Evolutionary conservation across 1,140 invertebrate species (phyloP), one percentile per base, ranked within the genome.

Genomic region (Drosophila oshimai): DNA sequence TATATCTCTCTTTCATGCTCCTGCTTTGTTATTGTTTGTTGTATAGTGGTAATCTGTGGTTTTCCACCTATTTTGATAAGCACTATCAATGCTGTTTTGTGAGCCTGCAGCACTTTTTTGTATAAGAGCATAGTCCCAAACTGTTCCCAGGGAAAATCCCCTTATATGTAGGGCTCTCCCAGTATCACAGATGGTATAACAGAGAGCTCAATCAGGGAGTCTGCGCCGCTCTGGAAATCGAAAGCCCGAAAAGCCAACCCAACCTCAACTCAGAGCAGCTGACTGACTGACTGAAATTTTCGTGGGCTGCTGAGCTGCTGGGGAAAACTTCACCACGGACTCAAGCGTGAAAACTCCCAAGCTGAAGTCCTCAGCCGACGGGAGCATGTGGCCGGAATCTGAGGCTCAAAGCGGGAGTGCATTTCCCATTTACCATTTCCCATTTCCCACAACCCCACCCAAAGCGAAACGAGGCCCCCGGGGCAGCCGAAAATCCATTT

Each of bases 191-290:
- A 15, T 4, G 7, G 10, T 18, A 18, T 46, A 33, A 18, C 44
- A 65, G 36, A 15, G 6, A 12, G 28, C 20, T 42, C 41, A 5
- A 18, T 12, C 18, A 29, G 29, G 28, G 58, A 60, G 46, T 80
- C 71, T 49, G 58, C 76, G 71, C 76, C 55, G 26, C 46, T 46
- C 51, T 58, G 58, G 53, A 62, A 57, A 33, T 5, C 34, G 12
- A 41, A 37, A 41, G 36, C 26, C 50, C 20, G 17, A 31, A 31
- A 55, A 13, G 18, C 22, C 36, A 80, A 71, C 80, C 60, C 76
- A 72, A 83, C 41, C 78, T 61, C 45, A n/a, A n/a, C n/a, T n/a
- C n/a, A n/a, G n/a, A n/a, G n/a, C 77, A 76, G 73, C 77, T 67
- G 73, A 65, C 57, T 24, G 22, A 15, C 6, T 17, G 24, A 28